Evolutionary conservation across 2,113 vertebrate species (phyloP).

Genomic region (Triplophysa tibetana): DNA sequence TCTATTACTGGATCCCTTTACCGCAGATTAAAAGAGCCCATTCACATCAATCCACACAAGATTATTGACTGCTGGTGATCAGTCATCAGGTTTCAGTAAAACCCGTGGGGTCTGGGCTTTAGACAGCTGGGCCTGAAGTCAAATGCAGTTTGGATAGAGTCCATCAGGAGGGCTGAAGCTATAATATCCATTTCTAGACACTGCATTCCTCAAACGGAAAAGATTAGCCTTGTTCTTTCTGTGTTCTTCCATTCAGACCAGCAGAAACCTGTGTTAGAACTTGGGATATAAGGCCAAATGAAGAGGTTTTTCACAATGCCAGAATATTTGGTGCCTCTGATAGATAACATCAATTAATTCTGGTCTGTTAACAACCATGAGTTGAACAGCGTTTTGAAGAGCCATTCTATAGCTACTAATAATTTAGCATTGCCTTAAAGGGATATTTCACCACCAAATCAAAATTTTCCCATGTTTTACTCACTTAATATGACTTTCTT

Average conservation of each 20-base stretch:
- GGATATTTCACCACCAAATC: too few species aligned
- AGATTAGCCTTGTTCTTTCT: constrained; percentile 29
- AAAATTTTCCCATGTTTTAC: too few species aligned
- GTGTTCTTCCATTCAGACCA: constrained; percentile 24
- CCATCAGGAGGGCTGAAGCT: constrained; percentile 25
- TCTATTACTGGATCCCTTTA: constrained; percentile 16
- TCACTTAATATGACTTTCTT: too few species aligned
- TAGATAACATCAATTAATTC: not conserved
- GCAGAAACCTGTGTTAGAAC: not conserved
- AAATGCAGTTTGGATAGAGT: constrained; percentile 34
- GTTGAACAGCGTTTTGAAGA: too few species aligned
- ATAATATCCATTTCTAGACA: constrained; percentile 41
- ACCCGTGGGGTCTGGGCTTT: not conserved
- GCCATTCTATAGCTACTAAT: not conserved
- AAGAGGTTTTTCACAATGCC: not conserved
- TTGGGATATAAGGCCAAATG: not conserved
- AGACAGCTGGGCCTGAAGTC: constrained; percentile 24
- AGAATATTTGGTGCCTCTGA: too few species aligned
- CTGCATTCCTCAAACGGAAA: constrained; percentile 39
- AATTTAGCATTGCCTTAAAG: not conserved
- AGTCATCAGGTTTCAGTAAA: constrained; percentile 36
- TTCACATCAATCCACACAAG: constrained; percentile 7
- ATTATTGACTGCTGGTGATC: constrained; percentile 26
- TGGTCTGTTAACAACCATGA: not conserved
- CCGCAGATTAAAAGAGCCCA: constrained; percentile 30